Evolutionary conservation across 2,888 invertebrate genomes (phyloP).

Genomic region (Atherix ibis): DNA sequence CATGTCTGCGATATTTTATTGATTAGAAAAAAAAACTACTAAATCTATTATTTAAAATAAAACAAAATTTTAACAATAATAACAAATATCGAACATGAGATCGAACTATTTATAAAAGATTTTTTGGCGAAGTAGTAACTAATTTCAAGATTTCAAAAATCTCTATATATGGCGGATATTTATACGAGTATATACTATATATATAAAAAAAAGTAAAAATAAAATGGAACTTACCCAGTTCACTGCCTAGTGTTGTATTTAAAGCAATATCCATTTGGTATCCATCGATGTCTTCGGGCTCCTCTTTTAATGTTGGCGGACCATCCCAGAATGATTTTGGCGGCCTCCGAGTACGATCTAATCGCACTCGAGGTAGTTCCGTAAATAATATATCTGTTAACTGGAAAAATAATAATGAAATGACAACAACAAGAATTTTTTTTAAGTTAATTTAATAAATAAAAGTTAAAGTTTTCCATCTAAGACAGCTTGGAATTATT

Average conservation of each 20-base stretch:
- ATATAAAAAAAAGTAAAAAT: too few species aligned
- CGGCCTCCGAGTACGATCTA: conserved; percentile 47
- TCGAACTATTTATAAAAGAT: neutral
- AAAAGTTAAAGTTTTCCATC: conserved; percentile 2
- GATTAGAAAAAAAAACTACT: too few species aligned
- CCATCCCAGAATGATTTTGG: conserved; percentile 36
- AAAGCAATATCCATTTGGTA: conserved; percentile 27
- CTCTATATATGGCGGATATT: too few species aligned
- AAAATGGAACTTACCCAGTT: conserved; percentile 32
- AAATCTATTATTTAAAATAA: too few species aligned
- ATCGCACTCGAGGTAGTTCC: conserved; percentile 42
- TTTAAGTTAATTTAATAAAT: neutral
- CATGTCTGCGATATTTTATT: too few species aligned
- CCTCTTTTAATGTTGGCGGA: conserved; percentile 44
- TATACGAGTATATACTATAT: too few species aligned
- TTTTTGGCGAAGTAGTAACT: conserved; percentile 1
- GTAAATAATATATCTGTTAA: conserved; percentile 30
- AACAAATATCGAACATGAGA: too few species aligned
- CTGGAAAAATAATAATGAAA: conserved; percentile 14
- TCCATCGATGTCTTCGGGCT: conserved; percentile 38
- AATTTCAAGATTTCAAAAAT: neutral
- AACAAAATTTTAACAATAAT: too few species aligned
- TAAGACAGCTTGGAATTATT: neutral
- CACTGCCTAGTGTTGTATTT: conserved; percentile 30
- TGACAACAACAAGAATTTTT: conserved; percentile 2